Evolutionary conservation across 2,888 invertebrate species (phyloP), one percentile per base, ranked within the genome.

Genomic region (Dendrolimus pini): DNA sequence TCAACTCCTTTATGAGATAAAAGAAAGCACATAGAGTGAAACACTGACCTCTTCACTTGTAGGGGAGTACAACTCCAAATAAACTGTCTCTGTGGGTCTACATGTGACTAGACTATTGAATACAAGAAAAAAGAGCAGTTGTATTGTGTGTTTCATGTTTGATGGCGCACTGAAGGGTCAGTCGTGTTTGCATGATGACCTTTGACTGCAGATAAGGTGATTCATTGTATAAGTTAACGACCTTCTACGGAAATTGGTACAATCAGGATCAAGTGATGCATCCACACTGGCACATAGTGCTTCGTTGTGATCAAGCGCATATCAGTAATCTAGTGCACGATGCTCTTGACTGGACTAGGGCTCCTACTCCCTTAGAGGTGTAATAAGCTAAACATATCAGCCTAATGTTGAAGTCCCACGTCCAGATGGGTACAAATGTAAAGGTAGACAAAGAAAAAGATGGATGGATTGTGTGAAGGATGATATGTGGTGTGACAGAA

Each of bases 11-110:
- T 30, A 30, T 30, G 6, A 30, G 30, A 30, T 30, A 30, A 30
- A 30, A 30, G 3, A 30, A 30, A 30, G 30, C 30, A 30, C 30
- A 30, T 18, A 18, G 18, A 18, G 18, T 3, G 18, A 18, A 60
- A 60, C 54, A 78, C 83, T 77, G 65, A 87, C 87, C 85, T 87
- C 82, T 59, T 83, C 82, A 9, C 52, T 47, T 1, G 81, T 78
- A 54, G 81, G 81, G 1, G 71, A 59, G 54, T 76, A 75, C 30
- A 80, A 65, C 62, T 85, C 84, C 66, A 82, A 61, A 65, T 76
- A 87, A 60, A 85, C 77, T 3, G 85, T 84, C 60, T 47, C 47
- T 2, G 47, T 47, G 8, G 47, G 47, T 47, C 66, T 71, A 55
- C 78, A 71, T 52, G 62, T 62, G 59, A 74, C 83, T 13, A 62